These are phyloP conservation scores for Mobula hypostoma DNA, from an alignment of 2,113 vertebrate genomes.

Conservation along the genomic window DNA sequence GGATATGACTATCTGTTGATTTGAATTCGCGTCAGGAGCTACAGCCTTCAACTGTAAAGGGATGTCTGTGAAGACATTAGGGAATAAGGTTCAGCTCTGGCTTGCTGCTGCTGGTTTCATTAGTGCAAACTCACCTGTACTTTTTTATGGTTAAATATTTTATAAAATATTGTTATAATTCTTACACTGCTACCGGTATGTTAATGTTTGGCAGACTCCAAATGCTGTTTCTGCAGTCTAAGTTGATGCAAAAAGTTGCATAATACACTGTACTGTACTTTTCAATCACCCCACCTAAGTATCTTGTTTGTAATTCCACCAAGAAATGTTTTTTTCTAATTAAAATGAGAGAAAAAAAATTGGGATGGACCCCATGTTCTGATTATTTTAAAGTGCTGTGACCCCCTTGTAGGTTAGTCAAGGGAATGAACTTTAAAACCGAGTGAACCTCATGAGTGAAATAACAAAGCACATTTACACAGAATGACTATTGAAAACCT, in stretches of 20 bases:
- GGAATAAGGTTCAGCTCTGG: neutral
- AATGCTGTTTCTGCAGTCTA: constrained; percentile 8
- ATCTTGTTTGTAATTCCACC: constrained; percentile 9
- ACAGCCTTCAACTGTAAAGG: neutral
- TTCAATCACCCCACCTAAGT: neutral
- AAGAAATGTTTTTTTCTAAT: constrained; percentile 28
- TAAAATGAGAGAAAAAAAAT: neutral
- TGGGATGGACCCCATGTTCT: neutral
- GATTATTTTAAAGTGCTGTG: neutral
- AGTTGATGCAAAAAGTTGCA: constrained; percentile 7
- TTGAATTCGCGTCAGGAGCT: neutral
- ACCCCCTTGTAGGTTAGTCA: neutral
- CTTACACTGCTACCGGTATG: neutral
- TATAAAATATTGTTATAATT: constrained; percentile 18
- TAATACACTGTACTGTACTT: neutral
- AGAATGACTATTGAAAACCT: neutral
- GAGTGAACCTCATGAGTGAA: neutral
- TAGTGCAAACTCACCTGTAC: constrained; percentile 20
- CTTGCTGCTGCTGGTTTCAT: neutral
- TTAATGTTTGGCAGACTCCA: neutral
- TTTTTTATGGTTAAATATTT: constrained; percentile 26
- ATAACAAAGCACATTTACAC: neutral
- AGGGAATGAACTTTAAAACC: neutral
- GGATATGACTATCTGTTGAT: neutral
- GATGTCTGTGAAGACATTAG: neutral